These are phyloP conservation scores for Sinopyrophorus schimmeli DNA, from an alignment of 2,888 invertebrate genomes.

Conservation along the genomic window DNA sequence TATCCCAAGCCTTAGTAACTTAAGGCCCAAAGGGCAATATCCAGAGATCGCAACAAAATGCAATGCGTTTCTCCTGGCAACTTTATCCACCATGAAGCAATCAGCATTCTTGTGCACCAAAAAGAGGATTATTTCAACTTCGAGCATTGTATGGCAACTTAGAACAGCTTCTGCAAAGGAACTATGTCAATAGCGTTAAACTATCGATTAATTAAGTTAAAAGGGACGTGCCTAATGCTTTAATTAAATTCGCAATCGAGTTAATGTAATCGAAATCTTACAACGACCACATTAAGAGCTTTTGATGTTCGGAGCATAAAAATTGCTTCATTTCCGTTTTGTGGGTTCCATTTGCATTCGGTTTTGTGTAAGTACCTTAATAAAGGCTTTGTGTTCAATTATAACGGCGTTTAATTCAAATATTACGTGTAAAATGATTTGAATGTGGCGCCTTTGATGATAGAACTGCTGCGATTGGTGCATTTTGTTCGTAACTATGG, in stretches of 20 bases:
- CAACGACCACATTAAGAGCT: slow-evolving; percentile 14
- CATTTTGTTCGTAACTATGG: no score
- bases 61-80: slow-evolving; percentile 57
- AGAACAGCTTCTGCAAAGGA: slow-evolving; percentile 38
- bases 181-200: slow-evolving; percentile 32
- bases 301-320: slow-evolving; percentile 8
- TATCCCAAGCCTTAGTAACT: slow-evolving; percentile 54
- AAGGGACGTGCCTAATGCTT: slow-evolving; percentile 5
- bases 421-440: no score
- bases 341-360: not conserved
- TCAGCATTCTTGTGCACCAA: slow-evolving; percentile 52
- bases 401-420: no score
- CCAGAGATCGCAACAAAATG: slow-evolving; percentile 60
- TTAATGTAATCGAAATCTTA: slow-evolving; percentile 23
- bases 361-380: not conserved
- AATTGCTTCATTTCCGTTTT: no score
- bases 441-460: no score
- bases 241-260: slow-evolving; percentile 17
- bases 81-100: slow-evolving; percentile 52
- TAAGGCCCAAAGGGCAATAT: slow-evolving; percentile 51
- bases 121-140: slow-evolving; percentile 52
- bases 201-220: slow-evolving; percentile 15
- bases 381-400: no score
- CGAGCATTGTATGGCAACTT: slow-evolving; percentile 49
- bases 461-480: no score